These are phyloP conservation scores for Megaleporinus macrocephalus DNA, from an alignment of 2,113 vertebrate genomes.

Conservation along the genomic window DNA sequence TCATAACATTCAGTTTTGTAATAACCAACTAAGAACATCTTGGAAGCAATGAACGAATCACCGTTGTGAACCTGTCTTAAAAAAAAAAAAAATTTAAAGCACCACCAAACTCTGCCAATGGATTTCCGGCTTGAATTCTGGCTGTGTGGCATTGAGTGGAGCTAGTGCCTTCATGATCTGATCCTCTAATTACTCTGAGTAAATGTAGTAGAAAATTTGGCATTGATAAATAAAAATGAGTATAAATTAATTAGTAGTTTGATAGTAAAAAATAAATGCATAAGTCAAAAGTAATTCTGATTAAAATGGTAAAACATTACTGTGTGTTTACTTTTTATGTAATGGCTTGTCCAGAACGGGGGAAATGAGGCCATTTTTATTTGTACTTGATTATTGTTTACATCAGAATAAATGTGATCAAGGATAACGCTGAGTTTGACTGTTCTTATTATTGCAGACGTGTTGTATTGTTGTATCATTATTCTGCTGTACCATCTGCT, in stretches of 20 bases:
- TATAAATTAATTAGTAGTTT: not conserved
- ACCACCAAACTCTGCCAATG: no score
- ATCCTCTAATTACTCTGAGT: not conserved
- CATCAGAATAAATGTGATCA: slow-evolving; percentile 22
- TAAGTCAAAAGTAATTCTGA: not conserved
- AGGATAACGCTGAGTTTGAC: not conserved
- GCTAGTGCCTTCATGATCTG: not conserved
- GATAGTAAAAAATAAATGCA: no score
- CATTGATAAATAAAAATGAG: not conserved
- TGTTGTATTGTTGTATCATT: no score
- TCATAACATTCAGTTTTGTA: not conserved
- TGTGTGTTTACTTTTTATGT: not conserved
- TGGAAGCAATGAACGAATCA: not conserved
- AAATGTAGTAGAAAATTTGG: not conserved
- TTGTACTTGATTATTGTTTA: slow-evolving; percentile 36
- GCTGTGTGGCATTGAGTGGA: not conserved
- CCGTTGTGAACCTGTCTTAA: not conserved
- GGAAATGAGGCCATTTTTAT: not conserved
- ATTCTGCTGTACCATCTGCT: not conserved
- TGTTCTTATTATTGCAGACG: no score
- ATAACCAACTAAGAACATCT: not conserved
- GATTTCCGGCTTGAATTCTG: no score
- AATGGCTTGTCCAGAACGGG: not conserved
- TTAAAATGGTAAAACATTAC: not conserved
- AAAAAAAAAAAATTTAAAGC: no score